A percentile compares a stretch with the other conserved stretches of the same genome.
Evolutionary conservation across 2,888 invertebrate genomes (phyloP).

Genomic region (Cetonia aurata): DNA sequence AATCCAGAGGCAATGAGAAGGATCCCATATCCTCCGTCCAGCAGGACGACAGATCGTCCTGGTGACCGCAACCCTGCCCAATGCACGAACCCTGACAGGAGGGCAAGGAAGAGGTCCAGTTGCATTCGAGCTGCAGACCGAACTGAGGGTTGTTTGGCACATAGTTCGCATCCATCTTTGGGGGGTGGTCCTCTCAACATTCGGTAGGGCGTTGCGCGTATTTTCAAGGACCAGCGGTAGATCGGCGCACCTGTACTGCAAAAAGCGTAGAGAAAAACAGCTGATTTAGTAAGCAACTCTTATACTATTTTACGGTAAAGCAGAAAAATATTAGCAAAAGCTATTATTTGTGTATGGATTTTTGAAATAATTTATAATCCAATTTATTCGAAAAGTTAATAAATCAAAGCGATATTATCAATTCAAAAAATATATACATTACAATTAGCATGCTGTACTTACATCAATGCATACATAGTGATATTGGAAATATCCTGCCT

Average conservation of each 20-base stretch:
- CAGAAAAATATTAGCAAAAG: too few species aligned
- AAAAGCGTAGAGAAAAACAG: too few species aligned
- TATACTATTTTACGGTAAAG: too few species aligned
- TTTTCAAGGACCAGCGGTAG: neutral
- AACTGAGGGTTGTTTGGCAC: slow-evolving; percentile 78
- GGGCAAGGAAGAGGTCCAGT: slow-evolving; percentile 61
- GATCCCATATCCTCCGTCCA: slow-evolving; percentile 84
- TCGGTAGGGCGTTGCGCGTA: slow-evolving; percentile 24
- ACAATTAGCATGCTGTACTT: slow-evolving; percentile 5
- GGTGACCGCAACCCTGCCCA: slow-evolving; percentile 58
- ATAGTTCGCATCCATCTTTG: slow-evolving; percentile 72
- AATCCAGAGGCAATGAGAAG: slow-evolving; percentile 86
- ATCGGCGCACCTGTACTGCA: slow-evolving; percentile 50
- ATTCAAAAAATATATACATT: too few species aligned
- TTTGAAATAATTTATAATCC: too few species aligned
- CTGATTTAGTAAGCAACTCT: too few species aligned
- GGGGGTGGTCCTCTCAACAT: slow-evolving; percentile 54
- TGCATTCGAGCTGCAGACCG: slow-evolving; percentile 70
- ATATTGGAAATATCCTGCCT: too few species aligned
- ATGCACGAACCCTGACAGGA: slow-evolving; percentile 62
- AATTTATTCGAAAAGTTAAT: too few species aligned
- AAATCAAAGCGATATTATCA: neutral
- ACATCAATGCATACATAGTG: neutral
- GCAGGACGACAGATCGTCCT: slow-evolving; percentile 64
- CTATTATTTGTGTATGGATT: neutral